Evolutionary conservation across 2,888 invertebrate species (phyloP), one percentile per base, ranked within the genome.

Genomic region (Horisme vitalbata): DNA sequence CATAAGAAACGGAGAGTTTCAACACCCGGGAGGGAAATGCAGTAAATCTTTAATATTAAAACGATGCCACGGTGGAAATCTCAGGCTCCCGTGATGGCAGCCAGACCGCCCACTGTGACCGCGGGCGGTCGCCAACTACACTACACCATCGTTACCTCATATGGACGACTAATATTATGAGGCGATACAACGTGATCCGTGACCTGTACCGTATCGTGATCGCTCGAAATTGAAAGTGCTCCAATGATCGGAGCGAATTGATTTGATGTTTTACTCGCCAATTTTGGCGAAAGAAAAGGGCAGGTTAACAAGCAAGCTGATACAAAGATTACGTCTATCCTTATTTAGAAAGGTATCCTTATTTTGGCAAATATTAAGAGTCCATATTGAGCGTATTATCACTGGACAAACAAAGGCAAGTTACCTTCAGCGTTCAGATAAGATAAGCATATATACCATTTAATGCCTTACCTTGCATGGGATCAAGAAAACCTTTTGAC

Each of bases 321-420:
- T 26, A 37, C 10, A 12, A 33, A 48, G 41, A 43, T 41, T 37
- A 43, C 11, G 23, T 30, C 21, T 59, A 57, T 52, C 53, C 21
- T 24, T 44, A 44, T 43, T 39, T 35, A 39, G 21, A 31, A 35
- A 38, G 11, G 55, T 65, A 63, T 65, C 62, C 60, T 44, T 41
- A 46, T 49, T 48, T 59, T 51, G 53, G 62, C 63, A 77, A 79
- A 79, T 68, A 71, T 64, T 58, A 67, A 59, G 59, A 67, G 53
- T 61, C 68, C 71, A 66, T 73, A 65, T 66, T 36, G 59, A 61
- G 57, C 63, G 63, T 57, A 63, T 62, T 65, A 69, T 65, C 61
- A 58, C 43, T 45, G 45, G 48, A 57, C 69, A 83, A 81, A 83
- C 73, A 79, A 57, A 62, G 69, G 67, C 59, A 57, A 49, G 63